These are phyloP conservation scores for Geophilus truncorum DNA, from an alignment of 2,888 invertebrate species.

Conservation along the genomic window DNA sequence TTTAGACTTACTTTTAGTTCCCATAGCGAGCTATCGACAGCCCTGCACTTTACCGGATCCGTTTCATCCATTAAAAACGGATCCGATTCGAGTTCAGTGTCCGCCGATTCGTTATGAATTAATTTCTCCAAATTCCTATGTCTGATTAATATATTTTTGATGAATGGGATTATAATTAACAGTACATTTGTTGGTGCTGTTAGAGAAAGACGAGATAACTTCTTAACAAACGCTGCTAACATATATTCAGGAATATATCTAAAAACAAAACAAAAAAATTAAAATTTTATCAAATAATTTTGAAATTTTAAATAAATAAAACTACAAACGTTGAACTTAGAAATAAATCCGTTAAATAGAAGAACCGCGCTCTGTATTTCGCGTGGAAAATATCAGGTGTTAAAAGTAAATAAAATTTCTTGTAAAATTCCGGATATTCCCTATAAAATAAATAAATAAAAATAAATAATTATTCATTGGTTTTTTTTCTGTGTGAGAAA, in stretches of 20 bases:
- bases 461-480: too few relatives aligned
- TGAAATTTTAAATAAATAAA: constrained; percentile 25
- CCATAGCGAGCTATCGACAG: constrained; percentile 87
- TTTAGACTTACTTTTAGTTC: constrained; percentile 58
- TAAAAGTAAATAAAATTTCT: constrained; percentile 90
- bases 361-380: constrained; percentile 79
- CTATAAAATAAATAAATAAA: too few relatives aligned
- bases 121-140: constrained; percentile 68
- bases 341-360: constrained; percentile 84
- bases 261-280: too few relatives aligned
- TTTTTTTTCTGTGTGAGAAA: too few relatives aligned
- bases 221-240: constrained; percentile 89
- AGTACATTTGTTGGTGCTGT: constrained; percentile 76
- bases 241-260: constrained; percentile 85
- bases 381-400: constrained; percentile 86
- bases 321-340: constrained; percentile 77
- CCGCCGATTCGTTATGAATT: constrained; percentile 41
- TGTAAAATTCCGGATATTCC: constrained; percentile 91
- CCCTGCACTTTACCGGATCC: constrained; percentile 71
- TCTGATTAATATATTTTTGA: constrained; percentile 76
- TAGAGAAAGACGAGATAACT: constrained; percentile 74
- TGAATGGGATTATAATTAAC: constrained; percentile 68
- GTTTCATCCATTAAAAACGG: constrained; percentile 79
- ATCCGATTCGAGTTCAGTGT: constrained; percentile 55
- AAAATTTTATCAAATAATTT: not conserved